phyloP scores from a whole-genome alignment of 2,113 vertebrate genomes.

The Tinamus guttatus region DNA sequence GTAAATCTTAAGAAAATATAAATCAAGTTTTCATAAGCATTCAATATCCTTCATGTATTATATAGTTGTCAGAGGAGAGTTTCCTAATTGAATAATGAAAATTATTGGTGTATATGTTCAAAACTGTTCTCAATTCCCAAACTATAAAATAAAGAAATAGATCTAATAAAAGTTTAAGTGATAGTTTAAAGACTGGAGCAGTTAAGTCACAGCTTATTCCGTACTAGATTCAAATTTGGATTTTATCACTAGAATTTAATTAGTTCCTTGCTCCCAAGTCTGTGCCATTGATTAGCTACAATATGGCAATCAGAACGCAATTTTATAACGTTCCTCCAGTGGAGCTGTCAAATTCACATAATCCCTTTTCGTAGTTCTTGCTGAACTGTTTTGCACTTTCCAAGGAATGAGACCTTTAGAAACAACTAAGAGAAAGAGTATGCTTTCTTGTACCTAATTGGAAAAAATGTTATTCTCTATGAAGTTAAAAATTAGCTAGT shows the following conservation, averaged over 20 bases:
- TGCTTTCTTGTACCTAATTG: neutral
- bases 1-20: neutral
- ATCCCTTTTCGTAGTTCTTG: neutral
- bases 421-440: neutral
- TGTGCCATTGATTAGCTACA: neutral
- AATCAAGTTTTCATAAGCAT: neutral
- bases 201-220: neutral
- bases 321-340: neutral
- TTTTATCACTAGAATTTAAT: neutral
- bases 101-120: neutral
- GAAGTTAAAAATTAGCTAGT: neutral
- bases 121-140: neutral
- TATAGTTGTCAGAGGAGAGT: neutral
- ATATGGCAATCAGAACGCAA: neutral
- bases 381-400: neutral
- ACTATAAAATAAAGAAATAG: neutral
- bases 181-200: neutral
- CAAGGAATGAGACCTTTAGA: neutral
- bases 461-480: neutral
- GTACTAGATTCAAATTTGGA: neutral
- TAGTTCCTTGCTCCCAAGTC: neutral
- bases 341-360: neutral
- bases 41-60: neutral
- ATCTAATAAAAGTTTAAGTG: neutral
- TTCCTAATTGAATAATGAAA: neutral